These are phyloP conservation scores for Drosophila diplacantha DNA, from an alignment of 2,888 invertebrate genomes.

Conservation along the genomic window DNA sequence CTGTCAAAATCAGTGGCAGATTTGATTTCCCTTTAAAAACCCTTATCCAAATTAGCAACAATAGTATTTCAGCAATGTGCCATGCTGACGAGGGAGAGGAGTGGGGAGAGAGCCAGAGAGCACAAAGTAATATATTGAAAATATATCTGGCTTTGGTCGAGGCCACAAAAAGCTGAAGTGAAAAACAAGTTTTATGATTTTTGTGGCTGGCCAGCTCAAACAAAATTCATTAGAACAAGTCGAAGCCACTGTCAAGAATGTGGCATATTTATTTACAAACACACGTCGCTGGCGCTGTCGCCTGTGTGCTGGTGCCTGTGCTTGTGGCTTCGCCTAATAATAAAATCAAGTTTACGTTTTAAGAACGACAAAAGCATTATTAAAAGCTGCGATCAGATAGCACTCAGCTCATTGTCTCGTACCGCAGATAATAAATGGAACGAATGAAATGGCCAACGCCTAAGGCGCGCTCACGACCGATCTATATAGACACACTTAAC, in stretches of 20 bases:
- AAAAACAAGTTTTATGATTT: slow-evolving; percentile 64
- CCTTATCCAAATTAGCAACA: slow-evolving; percentile 55
- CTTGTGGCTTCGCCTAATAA: slow-evolving; percentile 55
- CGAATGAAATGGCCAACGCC: slow-evolving; percentile 69
- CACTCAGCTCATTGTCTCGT: slow-evolving; percentile 51
- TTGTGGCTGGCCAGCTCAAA: slow-evolving; percentile 44
- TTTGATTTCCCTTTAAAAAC: slow-evolving; percentile 45
- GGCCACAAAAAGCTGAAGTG: slow-evolving; percentile 30
- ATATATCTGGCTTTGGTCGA: slow-evolving; percentile 35
- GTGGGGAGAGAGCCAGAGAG: not conserved
- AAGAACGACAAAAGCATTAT: slow-evolving; percentile 65
- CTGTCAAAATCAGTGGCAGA: slow-evolving; percentile 32
- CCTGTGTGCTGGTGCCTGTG: not conserved
- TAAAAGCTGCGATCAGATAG: slow-evolving; percentile 69
- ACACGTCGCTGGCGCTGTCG: not conserved
- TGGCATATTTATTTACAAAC: slow-evolving; percentile 44
- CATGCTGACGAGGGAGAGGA: not conserved
- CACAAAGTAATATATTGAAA: slow-evolving; percentile 60
- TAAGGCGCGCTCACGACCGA: slow-evolving; percentile 61
- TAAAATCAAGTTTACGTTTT: slow-evolving; percentile 68
- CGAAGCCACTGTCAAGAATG: slow-evolving; percentile 61
- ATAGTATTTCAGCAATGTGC: slow-evolving; percentile 48
- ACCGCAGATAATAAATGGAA: slow-evolving; percentile 44
- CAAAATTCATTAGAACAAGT: slow-evolving; percentile 72
- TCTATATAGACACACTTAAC: slow-evolving; percentile 66